These are phyloP conservation scores for Mormyrops boulengeri DNA, from an alignment of 2,797 vertebrate genomes.

Conservation along the genomic window DNA sequence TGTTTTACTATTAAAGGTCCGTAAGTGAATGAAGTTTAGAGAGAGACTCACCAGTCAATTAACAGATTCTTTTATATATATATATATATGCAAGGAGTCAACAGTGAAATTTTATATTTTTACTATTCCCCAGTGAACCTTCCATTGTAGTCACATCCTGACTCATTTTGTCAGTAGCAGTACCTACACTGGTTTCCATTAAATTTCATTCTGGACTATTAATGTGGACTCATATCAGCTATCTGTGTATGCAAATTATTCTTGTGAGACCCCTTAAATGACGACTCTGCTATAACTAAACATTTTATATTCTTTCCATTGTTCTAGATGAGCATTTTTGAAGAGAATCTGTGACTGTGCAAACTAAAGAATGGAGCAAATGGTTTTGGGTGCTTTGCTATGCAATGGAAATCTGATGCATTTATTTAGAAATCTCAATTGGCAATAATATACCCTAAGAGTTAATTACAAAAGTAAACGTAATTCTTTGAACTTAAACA, in stretches of 20 bases:
- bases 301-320: not conserved
- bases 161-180: not conserved
- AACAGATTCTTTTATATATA: not conserved
- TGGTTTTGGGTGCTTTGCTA: conserved; percentile 40
- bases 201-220: not conserved
- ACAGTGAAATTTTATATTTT: not conserved
- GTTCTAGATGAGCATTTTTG: not conserved
- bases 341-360: conserved; percentile 22
- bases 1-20: not conserved
- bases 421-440: conserved; percentile 30
- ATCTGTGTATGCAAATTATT: not conserved
- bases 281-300: not conserved
- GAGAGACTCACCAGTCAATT: not conserved
- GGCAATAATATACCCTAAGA: conserved; percentile 36
- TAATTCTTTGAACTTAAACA: not conserved
- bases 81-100: not conserved
- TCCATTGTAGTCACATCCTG: not conserved
- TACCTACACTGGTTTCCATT: not conserved
- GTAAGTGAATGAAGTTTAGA: not conserved
- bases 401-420: conserved; percentile 46
- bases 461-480: conserved; percentile 30
- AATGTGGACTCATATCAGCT: not conserved
- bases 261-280: not conserved
- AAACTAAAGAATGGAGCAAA: not conserved
- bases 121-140: not conserved